Conservation (phyloP, 2,888 invertebrate genomes). For the Sphaerophoria rueppellii region DNA sequence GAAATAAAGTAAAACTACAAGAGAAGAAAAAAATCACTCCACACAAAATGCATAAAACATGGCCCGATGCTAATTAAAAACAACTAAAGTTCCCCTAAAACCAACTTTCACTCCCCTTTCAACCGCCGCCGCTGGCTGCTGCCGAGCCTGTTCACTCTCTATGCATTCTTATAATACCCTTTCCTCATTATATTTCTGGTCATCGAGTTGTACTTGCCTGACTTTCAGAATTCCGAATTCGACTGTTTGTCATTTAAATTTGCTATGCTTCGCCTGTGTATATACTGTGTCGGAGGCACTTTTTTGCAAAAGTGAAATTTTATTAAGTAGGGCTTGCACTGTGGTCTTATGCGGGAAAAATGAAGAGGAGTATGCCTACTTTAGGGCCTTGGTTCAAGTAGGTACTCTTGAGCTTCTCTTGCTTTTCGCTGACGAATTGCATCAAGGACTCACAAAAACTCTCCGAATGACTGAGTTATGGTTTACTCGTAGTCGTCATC, state of each 20-base stretch:
- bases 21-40: neutral
- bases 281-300: neutral
- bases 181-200: conserved; percentile 37
- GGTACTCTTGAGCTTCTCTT: conserved; percentile 17
- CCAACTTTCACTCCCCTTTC: conserved; percentile 14
- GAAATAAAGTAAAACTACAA: conserved; percentile 25
- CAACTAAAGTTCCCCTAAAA: conserved; percentile 45
- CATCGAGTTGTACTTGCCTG: conserved; percentile 34
- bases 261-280: conserved; percentile 18
- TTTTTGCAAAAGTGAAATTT: conserved; percentile 33
- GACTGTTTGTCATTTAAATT: conserved; percentile 71
- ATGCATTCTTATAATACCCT: neutral
- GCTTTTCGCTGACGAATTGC: conserved; percentile 36
- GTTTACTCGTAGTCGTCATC: neutral
- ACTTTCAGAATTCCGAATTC: conserved; percentile 43
- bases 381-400: conserved; percentile 39
- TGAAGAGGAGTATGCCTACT: conserved; percentile 49
- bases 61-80: conserved; percentile 66
- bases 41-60: conserved; percentile 64
- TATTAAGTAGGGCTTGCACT: neutral
- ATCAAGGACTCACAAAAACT: conserved; percentile 43
- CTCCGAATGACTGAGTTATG: conserved; percentile 34
- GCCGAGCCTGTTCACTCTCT: neutral
- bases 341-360: neutral
- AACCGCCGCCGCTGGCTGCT: neutral